phyloP scores from a whole-genome alignment of 2,113 vertebrate species.

The Ciconia boyciana region DNA sequence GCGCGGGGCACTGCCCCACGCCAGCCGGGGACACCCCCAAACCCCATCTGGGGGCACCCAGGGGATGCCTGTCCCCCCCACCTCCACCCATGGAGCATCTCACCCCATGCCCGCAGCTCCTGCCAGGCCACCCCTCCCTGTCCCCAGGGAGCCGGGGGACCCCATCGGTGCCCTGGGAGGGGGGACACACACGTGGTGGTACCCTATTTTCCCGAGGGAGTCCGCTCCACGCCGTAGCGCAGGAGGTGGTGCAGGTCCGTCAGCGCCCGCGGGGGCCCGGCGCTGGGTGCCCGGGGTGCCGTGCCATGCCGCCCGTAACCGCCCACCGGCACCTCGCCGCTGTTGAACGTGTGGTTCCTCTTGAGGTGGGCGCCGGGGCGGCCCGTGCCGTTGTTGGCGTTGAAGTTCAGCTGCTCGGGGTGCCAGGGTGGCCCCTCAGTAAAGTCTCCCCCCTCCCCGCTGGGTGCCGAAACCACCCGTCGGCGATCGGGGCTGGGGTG shows the following conservation, averaged over 20 bases:
- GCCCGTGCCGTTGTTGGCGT: slow-evolving; percentile 74
- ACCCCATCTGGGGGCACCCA: not conserved
- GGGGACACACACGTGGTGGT: not conserved
- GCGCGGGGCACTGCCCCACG: not conserved
- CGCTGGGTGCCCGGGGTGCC: not conserved
- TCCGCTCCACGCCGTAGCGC: slow-evolving; percentile 82
- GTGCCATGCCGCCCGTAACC: slow-evolving; percentile 71
- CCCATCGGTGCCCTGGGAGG: not conserved
- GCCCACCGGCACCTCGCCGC: slow-evolving; percentile 32
- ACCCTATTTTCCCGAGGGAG: slow-evolving; percentile 76
- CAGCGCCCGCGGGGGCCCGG: slow-evolving; percentile 73
- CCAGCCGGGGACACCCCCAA: not conserved
- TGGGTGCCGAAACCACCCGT: slow-evolving; percentile 88
- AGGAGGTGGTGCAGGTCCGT: slow-evolving; percentile 86
- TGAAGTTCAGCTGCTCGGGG: slow-evolving; percentile 85
- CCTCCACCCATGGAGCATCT: not conserved
- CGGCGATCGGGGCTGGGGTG: slow-evolving; percentile 87
- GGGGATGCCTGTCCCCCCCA: not conserved
- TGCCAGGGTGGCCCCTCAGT: slow-evolving; percentile 73
- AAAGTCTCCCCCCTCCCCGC: slow-evolving; percentile 76
- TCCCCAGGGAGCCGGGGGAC: not conserved
- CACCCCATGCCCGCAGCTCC: not conserved
- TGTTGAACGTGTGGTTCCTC: slow-evolving; percentile 78
- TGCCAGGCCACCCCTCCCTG: not conserved
- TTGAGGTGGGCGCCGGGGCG: slow-evolving; percentile 69